A percentile compares a stretch with the other conserved stretches of the same genome.
phyloP scores from a whole-genome alignment of 2,888 invertebrate genomes.

The Erebia epiphron region DNA sequence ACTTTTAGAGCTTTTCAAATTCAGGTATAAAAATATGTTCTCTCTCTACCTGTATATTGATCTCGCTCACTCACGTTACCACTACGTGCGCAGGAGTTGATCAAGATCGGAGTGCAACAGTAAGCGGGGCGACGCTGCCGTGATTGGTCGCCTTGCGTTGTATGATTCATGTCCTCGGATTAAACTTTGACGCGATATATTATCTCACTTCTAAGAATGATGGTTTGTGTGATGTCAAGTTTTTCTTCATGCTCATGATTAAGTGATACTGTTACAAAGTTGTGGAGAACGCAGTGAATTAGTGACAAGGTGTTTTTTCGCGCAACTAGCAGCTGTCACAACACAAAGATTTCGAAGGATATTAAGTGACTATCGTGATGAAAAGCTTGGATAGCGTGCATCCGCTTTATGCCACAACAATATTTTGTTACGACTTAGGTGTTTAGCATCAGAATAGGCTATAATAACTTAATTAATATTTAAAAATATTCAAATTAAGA shows the following conservation, averaged over 20 bases:
- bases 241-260: slow-evolving; percentile 45
- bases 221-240: slow-evolving; percentile 58
- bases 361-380: slow-evolving; percentile 49
- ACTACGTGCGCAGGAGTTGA: slow-evolving; percentile 74
- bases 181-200: slow-evolving; percentile 69
- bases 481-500: slow-evolving; percentile 9
- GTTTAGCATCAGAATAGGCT: neutral
- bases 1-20: slow-evolving; percentile 63
- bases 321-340: slow-evolving; percentile 61
- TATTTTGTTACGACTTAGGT: slow-evolving; percentile 31
- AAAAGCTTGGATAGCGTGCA: slow-evolving; percentile 46
- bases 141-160: slow-evolving; percentile 64
- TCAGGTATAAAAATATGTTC: slow-evolving; percentile 59
- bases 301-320: slow-evolving; percentile 53
- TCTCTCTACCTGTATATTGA: slow-evolving; percentile 52
- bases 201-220: slow-evolving; percentile 56
- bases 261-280: slow-evolving; percentile 30
- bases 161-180: slow-evolving; percentile 60
- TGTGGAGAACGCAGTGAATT: slow-evolving; percentile 32
- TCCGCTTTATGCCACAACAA: slow-evolving; percentile 46
- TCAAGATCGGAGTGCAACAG: slow-evolving; percentile 66
- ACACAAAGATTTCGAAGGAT: slow-evolving; percentile 56
- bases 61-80: slow-evolving; percentile 63
- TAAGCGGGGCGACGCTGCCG: slow-evolving; percentile 75
- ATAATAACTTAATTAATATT: neutral